Percentiles rank a stretch among this genome's conserved stretches.
These are phyloP conservation scores for Harlomillsia oculata DNA, from an alignment of 1,140 invertebrate genomes.

Conservation along the genomic window DNA sequence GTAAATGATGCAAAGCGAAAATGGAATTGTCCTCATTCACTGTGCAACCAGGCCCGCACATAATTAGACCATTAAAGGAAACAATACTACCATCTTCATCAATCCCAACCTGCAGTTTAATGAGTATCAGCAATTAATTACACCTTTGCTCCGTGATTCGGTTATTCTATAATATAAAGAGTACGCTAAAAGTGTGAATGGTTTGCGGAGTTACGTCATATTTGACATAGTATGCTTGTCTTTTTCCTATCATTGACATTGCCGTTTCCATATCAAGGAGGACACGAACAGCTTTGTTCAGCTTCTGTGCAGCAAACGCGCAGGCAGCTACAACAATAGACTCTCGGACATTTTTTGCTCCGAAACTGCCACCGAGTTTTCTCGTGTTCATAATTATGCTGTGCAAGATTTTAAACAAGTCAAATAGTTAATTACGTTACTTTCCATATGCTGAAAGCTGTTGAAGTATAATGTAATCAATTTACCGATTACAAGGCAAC, in stretches of 20 bases:
- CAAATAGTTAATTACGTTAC: not conserved
- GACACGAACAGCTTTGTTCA: conserved; percentile 53
- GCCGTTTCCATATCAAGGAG: conserved; percentile 55
- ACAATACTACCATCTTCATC: conserved; percentile 33
- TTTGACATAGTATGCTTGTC: conserved; percentile 42
- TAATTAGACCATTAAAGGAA: conserved; percentile 26
- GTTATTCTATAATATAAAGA: not conserved
- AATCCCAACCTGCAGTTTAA: conserved; percentile 30
- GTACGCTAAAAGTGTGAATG: conserved; percentile 2
- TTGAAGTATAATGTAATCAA: not conserved
- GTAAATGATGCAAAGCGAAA: conserved; percentile 14
- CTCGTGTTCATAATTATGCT: conserved; percentile 3
- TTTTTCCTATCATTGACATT: conserved; percentile 55
- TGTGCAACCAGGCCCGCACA: conserved; percentile 34
- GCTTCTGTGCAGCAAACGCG: conserved; percentile 50
- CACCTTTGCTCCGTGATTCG: not conserved
- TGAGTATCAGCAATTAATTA: too few relatives aligned
- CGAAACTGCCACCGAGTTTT: conserved; percentile 29
- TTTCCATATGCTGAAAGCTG: not conserved
- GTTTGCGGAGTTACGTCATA: conserved; percentile 4
- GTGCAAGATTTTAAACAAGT: not conserved
- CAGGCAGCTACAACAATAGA: conserved; percentile 48
- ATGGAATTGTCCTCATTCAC: conserved; percentile 27
- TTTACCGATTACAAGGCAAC: conserved; percentile 33
- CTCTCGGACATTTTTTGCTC: conserved; percentile 17